phyloP scores from a whole-genome alignment of 1,140 invertebrate species.

The Belonocnema kinseyi region DNA sequence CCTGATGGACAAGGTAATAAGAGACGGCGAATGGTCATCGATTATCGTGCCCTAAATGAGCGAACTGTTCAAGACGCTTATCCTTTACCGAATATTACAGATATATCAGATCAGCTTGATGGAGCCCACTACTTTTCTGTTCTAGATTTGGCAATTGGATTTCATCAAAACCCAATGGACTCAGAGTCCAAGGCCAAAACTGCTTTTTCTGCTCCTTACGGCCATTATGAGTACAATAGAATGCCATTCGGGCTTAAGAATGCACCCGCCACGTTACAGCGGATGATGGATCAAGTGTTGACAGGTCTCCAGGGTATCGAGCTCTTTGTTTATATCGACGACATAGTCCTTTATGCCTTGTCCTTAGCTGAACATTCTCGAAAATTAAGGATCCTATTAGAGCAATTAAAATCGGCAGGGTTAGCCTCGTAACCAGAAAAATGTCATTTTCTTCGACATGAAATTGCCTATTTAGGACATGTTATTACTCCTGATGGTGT shows the following conservation, averaged over 20 bases:
- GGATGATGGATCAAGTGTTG: too few relatives aligned
- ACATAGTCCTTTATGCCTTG: slow-evolving; percentile 15
- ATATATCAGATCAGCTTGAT: background rate
- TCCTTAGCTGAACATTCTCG: too few relatives aligned
- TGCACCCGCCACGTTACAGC: background rate
- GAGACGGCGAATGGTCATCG: slow-evolving; percentile 47
- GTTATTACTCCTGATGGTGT: too few relatives aligned
- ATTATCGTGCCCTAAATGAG: too few relatives aligned
- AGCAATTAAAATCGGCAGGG: slow-evolving; percentile 21
- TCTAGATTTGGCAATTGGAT: slow-evolving; percentile 2
- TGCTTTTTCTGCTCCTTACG: background rate
- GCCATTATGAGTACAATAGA: slow-evolving; percentile 5
- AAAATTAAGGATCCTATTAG: slow-evolving; percentile 33
- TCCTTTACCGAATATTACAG: slow-evolving; percentile 48
- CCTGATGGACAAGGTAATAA: slow-evolving; percentile 37
- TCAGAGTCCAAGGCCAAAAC: background rate
- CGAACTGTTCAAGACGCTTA: too few relatives aligned
- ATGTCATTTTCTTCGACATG: too few relatives aligned
- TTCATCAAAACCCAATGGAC: slow-evolving; percentile 7
- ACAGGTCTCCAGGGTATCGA: slow-evolving; percentile 36
- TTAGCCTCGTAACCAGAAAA: slow-evolving; percentile 54
- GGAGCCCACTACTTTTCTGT: slow-evolving; percentile 13
- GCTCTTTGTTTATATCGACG: slow-evolving; percentile 45
- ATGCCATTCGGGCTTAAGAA: slow-evolving; percentile 14
- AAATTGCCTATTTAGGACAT: too few relatives aligned